Conservation (phyloP, 1,140 invertebrate species). For the Zaprionus ghesquierei region DNA sequence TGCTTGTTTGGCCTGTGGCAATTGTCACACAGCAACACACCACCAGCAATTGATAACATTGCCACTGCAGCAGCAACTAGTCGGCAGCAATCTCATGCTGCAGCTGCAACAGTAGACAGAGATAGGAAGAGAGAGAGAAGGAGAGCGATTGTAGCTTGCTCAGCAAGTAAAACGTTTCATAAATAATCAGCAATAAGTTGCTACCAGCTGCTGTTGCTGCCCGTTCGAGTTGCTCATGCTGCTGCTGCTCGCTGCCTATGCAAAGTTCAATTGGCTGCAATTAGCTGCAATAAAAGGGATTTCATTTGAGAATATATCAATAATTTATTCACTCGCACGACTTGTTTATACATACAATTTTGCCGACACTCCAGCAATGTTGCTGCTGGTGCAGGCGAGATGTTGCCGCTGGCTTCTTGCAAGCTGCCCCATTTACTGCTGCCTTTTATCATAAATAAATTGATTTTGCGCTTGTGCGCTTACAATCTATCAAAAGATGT, state of each 20-base stretch:
- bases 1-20: slow-evolving; percentile 10
- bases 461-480: slow-evolving; percentile 45
- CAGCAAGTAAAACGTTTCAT: slow-evolving; percentile 35
- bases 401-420: neutral
- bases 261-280: slow-evolving; percentile 58
- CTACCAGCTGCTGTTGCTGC: slow-evolving; percentile 4
- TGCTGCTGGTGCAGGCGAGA: neutral
- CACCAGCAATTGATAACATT: slow-evolving; percentile 7
- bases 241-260: neutral
- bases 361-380: neutral
- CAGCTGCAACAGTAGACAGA: neutral
- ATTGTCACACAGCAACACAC: neutral
- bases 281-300: slow-evolving; percentile 66
- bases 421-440: neutral
- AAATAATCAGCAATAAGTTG: slow-evolving; percentile 53
- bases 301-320: slow-evolving; percentile 31
- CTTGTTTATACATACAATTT: slow-evolving; percentile 37
- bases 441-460: slow-evolving; percentile 44
- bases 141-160: neutral
- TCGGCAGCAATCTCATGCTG: neutral
- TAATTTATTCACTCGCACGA: slow-evolving; percentile 47
- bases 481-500: slow-evolving; percentile 24
- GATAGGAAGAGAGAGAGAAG: neutral
- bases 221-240: neutral
- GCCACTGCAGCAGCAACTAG: neutral